A percentile compares a stretch with the other conserved stretches of the same genome.
Conservation (phyloP, 2,888 invertebrate genomes). For the Morinoia aosen region DNA sequence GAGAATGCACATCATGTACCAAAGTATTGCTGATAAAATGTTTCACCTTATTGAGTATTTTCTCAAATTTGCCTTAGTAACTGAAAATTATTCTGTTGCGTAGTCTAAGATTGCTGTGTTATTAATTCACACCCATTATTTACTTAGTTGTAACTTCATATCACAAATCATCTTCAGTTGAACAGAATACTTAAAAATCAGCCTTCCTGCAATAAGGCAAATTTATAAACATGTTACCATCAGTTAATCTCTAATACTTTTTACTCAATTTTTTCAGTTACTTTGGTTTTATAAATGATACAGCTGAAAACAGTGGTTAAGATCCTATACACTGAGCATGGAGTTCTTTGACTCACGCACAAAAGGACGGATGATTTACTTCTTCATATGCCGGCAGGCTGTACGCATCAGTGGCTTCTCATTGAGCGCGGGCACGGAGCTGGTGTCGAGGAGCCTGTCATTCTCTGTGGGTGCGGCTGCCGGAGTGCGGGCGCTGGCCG, state of each 20-base stretch:
- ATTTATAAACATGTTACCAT: background rate
- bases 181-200: background rate
- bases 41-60: too few relatives aligned
- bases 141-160: background rate
- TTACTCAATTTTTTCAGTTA: background rate
- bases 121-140: background rate
- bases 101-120: background rate
- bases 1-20: too few relatives aligned
- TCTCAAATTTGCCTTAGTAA: background rate
- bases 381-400: background rate
- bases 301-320: background rate
- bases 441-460: conserved; percentile 13
- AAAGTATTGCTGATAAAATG: too few relatives aligned
- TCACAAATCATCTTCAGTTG: background rate
- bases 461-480: conserved; percentile 1
- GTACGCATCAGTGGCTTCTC: conserved; percentile 34
- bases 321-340: background rate
- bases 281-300: background rate
- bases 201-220: background rate
- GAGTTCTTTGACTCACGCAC: background rate
- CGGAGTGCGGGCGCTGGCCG: background rate
- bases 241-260: background rate
- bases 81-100: background rate
- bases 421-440: background rate
- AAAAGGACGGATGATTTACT: background rate